Base-by-base conservation (phyloP, 2,888 invertebrate genomes). In the Callinectes sapidus region DNA sequence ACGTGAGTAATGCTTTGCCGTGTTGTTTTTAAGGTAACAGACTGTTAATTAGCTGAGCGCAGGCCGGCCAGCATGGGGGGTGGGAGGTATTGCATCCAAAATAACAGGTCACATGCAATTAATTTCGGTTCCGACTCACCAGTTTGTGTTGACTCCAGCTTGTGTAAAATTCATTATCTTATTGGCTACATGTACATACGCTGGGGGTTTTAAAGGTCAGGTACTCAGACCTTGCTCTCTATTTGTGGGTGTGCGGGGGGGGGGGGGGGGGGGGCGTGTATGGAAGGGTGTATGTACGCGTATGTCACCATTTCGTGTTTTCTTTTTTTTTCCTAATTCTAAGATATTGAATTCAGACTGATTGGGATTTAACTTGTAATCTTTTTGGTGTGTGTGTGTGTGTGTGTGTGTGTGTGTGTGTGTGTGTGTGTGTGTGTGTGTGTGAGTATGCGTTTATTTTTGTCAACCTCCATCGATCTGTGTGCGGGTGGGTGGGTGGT, bases 21-120 rank as follows among this genome's bases (percentile, higher is more conserved):
- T 71, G 23, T n/a, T 71, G 71, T 71, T 71, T 71, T 28, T 71
- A 71, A 28, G 28, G 71, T 71, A 71, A 28, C 71, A 1, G 71
- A 71, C 71, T 71, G n/a, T 71, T 71, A 71, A 71, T 71, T 71
- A 71, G 71, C 71, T 71, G n/a, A 71, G 71, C n/a, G 71, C 23
- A 71, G 71, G 71, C 71, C 28, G 71, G 71, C 71, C 28, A 71
- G n/a, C 71, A 71, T 28, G 71, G 28, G 71, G 8, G 28, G 8
- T 2, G 61, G 61, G 28, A 13, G 28, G 71, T 71, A 71, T 28
- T 71, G 71, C 71, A 71, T 71, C 71, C 28, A n/a, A 71, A 71
- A 71, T 71, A 71, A 71, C 71, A 71, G 71, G 71, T n/a, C 13
- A 71, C 71, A 28, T 71, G 71, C 28, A 71, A 71, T 71, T 71